Conservation (phyloP, 2,888 invertebrate genomes). For the Lutraria lutraria region DNA sequence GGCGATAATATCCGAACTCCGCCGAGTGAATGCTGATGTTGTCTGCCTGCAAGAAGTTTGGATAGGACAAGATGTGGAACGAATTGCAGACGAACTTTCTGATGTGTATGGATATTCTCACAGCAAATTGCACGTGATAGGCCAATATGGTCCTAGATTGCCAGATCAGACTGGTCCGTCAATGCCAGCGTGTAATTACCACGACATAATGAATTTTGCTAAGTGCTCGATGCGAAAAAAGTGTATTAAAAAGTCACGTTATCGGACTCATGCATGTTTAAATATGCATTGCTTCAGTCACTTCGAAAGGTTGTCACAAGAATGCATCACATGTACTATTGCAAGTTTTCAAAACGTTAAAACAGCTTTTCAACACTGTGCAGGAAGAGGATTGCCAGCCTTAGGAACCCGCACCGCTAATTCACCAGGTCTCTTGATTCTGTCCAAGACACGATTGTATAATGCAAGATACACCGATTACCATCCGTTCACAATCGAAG, state of each 20-base stretch:
- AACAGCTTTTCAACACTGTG: constrained; percentile 34
- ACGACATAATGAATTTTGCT: constrained; percentile 10
- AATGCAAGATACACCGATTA: constrained; percentile 51
- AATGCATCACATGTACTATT: constrained; percentile 47
- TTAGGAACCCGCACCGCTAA: constrained; percentile 43
- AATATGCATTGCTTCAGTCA: constrained; percentile 31
- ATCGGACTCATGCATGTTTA: constrained; percentile 22
- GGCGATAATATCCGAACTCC: constrained; percentile 49
- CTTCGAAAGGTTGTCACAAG: constrained; percentile 40
- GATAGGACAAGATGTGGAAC: constrained; percentile 61
- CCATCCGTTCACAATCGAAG: constrained; percentile 47
- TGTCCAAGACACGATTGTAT: constrained; percentile 52
- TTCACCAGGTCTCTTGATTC: constrained; percentile 51
- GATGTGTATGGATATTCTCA: constrained; percentile 45
- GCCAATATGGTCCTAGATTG: constrained; percentile 27
- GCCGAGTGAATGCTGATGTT: constrained; percentile 53
- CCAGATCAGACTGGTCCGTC: constrained; percentile 30
- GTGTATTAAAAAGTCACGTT: constrained; percentile 24
- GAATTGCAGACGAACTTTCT: constrained; percentile 31
- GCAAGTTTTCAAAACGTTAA: constrained; percentile 16
- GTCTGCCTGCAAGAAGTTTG: constrained; percentile 62
- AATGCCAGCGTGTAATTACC: constrained; percentile 37
- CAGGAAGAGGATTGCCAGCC: constrained; percentile 37
- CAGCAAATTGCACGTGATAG: constrained; percentile 52
- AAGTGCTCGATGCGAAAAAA: constrained; percentile 33